A percentile compares a stretch with the other conserved stretches of the same genome.
Conservation (phyloP, 1,140 invertebrate genomes). For the Drosophila nannoptera region DNA sequence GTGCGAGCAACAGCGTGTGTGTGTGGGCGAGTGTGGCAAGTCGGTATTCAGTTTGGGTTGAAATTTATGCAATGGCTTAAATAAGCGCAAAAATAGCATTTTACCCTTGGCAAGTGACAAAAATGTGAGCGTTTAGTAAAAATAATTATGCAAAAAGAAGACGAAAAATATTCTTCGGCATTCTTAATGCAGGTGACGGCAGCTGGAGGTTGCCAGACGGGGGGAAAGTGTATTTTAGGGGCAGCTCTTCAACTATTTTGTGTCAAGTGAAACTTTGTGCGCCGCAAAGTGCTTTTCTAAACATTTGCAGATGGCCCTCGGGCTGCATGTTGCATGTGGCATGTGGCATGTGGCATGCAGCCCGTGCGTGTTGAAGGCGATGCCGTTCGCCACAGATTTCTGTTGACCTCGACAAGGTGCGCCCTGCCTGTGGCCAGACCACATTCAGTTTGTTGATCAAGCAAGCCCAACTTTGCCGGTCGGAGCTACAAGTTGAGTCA, state of each 20-base stretch:
- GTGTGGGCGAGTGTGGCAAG: slow-evolving; percentile 30
- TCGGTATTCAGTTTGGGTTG: slow-evolving; percentile 67
- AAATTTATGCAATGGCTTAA: slow-evolving; percentile 76
- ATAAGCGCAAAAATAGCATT: slow-evolving; percentile 72
- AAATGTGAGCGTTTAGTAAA: slow-evolving; percentile 58
- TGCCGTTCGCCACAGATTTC: slow-evolving; percentile 38
- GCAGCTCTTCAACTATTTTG: slow-evolving; percentile 33
- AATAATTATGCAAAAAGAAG: slow-evolving; percentile 62
- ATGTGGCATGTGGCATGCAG: slow-evolving; percentile 22
- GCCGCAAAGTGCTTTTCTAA: slow-evolving; percentile 56
- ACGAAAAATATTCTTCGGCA: slow-evolving; percentile 9
- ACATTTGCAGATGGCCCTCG: slow-evolving; percentile 52
- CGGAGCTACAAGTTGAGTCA: neutral
- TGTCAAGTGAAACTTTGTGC: slow-evolving; percentile 55
- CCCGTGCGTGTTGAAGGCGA: slow-evolving; percentile 10
- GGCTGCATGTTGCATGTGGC: slow-evolving; percentile 3
- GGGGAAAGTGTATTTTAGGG: slow-evolving; percentile 20
- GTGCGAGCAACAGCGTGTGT: slow-evolving; percentile 16
- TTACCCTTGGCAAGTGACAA: slow-evolving; percentile 64
- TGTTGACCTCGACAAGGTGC: slow-evolving; percentile 4
- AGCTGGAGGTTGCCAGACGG: neutral
- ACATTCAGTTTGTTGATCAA: slow-evolving; percentile 65
- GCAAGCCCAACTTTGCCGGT: slow-evolving; percentile 31
- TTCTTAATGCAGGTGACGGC: neutral
- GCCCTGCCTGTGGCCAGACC: slow-evolving; percentile 25